Percentiles rank a stretch among this genome's conserved stretches.
Evolutionary conservation across 2,113 vertebrate species (phyloP).

Genomic region (Ammodramus savannarum): DNA sequence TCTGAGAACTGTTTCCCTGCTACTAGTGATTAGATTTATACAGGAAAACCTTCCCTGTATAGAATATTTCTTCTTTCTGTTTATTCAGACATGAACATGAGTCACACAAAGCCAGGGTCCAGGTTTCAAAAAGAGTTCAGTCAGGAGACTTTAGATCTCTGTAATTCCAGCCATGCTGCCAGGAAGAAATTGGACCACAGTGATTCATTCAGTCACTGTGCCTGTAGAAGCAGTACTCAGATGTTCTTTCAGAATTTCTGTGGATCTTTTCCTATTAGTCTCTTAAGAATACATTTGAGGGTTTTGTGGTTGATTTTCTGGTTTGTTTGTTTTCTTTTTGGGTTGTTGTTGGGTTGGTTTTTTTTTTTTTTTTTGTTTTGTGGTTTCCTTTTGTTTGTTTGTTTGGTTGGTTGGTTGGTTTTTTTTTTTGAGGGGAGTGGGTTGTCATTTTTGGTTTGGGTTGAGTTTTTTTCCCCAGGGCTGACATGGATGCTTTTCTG

Average conservation of each 20-base stretch:
- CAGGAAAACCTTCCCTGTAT: neutral
- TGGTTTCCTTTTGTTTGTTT: no score
- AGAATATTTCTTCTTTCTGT: conserved; percentile 28
- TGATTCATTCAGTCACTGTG: neutral
- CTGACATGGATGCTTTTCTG: neutral
- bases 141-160: conserved; percentile 4
- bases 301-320: neutral
- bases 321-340: neutral
- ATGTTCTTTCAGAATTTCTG: conserved; percentile 11
- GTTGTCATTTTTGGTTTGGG: neutral
- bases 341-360: no score
- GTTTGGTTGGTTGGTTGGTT: no score
- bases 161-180: neutral
- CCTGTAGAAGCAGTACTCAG: neutral
- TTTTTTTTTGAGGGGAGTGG: neutral
- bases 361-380: neutral
- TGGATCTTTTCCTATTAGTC: neutral
- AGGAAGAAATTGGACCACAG: neutral
- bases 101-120: neutral
- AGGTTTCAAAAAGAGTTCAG: conserved; percentile 42
- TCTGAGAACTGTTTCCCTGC: neutral
- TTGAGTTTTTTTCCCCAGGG: neutral
- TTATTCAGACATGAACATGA: conserved; percentile 28
- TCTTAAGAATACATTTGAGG: neutral
- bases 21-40: conserved; percentile 41